These are phyloP conservation scores for Coleophora flavipennella DNA, from an alignment of 2,888 invertebrate species.

Conservation along the genomic window DNA sequence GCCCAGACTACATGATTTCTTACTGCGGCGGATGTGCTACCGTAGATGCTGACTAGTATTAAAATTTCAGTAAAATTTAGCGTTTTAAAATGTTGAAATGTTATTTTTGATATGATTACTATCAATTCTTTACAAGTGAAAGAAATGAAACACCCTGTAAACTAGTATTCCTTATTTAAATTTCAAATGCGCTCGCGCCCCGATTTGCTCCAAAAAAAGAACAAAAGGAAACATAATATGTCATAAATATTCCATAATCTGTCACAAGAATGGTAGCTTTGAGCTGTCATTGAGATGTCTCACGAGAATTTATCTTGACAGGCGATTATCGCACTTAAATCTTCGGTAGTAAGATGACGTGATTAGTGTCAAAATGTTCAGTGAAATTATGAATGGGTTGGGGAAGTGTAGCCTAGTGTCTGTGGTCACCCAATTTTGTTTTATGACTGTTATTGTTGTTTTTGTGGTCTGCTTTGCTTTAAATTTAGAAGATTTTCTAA, in stretches of 20 bases:
- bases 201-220: constrained; percentile 32
- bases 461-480: constrained; percentile 11
- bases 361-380: too few species aligned
- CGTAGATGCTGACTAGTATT: too few species aligned
- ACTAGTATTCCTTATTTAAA: constrained; percentile 28
- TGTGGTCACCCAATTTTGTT: constrained; percentile 18
- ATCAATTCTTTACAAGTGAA: too few species aligned
- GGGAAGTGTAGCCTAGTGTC: constrained; percentile 10
- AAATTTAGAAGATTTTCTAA: not conserved
- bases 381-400: too few species aligned
- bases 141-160: constrained; percentile 5
- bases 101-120: too few species aligned
- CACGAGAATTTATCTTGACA: constrained; percentile 6
- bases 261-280: constrained; percentile 39
- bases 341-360: constrained; percentile 1
- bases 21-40: too few species aligned
- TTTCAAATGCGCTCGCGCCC: constrained; percentile 23
- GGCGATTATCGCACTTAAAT: constrained; percentile 10
- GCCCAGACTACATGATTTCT: too few species aligned
- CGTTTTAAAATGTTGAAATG: too few species aligned
- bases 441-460: constrained; percentile 15
- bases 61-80: too few species aligned
- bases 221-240: constrained; percentile 27
- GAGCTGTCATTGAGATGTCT: constrained; percentile 33
- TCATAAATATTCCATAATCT: constrained; percentile 56